phyloP scores from a whole-genome alignment of 2,888 invertebrate species.

The Eumacrocentrus americanus region DNA sequence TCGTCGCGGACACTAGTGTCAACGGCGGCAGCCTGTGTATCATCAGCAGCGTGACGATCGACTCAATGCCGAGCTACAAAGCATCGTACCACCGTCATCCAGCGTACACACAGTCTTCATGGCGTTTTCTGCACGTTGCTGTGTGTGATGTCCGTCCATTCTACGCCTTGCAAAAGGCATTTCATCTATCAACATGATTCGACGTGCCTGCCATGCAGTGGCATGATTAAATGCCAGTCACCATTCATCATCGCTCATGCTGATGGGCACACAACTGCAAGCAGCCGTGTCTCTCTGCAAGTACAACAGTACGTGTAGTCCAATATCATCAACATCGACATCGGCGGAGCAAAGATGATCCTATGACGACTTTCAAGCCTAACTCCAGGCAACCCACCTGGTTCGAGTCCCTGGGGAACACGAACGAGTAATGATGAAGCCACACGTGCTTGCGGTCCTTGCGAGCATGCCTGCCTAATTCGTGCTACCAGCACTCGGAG shows the following conservation, averaged over 20 bases:
- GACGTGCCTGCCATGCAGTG: constrained; percentile 13
- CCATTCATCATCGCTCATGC: constrained; percentile 2
- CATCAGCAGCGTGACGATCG: constrained; percentile 13
- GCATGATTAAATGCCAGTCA: constrained; percentile 27
- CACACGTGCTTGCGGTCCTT: not conserved
- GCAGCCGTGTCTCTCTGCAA: not conserved
- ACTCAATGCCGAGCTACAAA: constrained; percentile 10
- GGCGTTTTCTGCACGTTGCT: not conserved
- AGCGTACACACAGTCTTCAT: constrained; percentile 8
- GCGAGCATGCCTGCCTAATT: constrained; percentile 6
- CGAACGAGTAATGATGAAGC: not conserved
- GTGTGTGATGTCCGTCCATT: not conserved
- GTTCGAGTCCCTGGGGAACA: not conserved
- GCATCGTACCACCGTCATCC: constrained; percentile 8
- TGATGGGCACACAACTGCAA: too few relatives aligned
- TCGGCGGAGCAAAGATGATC: too few relatives aligned
- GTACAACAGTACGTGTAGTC: too few relatives aligned
- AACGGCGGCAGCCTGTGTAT: constrained; percentile 28
- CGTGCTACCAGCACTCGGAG: constrained; percentile 26
- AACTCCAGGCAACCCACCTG: not conserved
- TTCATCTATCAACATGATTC: constrained; percentile 6
- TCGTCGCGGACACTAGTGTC: constrained; percentile 49
- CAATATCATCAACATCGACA: too few relatives aligned
- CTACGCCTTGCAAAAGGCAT: not conserved
- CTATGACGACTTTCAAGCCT: not conserved